Evolutionary conservation across 2,113 vertebrate genomes (phyloP), one percentile per base, ranked within the genome.

Genomic region (Cichladusa arquata): DNA sequence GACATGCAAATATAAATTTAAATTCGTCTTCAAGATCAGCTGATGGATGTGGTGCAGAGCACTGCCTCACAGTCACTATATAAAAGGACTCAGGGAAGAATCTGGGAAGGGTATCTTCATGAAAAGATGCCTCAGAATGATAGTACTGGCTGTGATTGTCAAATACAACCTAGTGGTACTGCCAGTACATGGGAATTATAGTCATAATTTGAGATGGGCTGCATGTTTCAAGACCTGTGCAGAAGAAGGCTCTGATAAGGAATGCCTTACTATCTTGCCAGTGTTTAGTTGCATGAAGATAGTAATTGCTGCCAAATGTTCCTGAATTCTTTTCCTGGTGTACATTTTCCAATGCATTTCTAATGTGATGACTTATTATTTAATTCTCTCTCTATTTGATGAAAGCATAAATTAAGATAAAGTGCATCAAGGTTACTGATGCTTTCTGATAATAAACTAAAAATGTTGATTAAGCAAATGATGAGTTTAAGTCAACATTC

Each of bases 391-490:
- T 89, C 58, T 95, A 45, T 94, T 90, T 94, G 85, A 96, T 82
- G 87, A 93, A 96, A 95, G 74, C 91, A 97, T 95, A 95, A 97
- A 95, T 92, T 95, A 96, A 94, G 91, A 95, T 65, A 93, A 95
- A 96, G 74, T 82, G 74, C 77, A 92, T 93, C 71, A 88, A 95
- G 95, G 93, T 95, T 97, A 95, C 85, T 90, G 90, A 94, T 97
- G 79, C 33, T 95, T 92, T 95, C 90, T 66, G 90, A 95, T 94
- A 95, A 97, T 90, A 95, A 96, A 88, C 78, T 83, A 73, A 95
- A 97, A 94, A 61, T 92, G 91, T 97, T 93, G 66, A 96, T 97
- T 82, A 96, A 97, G 88, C 98, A 96, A 95, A 89, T 94, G 72
- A 96, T 93, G 95, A 95, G 81, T 95, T 93, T 86, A 90, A 96